phyloP scores from a whole-genome alignment of 2,113 vertebrate genomes.

The Eonycteris spelaea region DNA sequence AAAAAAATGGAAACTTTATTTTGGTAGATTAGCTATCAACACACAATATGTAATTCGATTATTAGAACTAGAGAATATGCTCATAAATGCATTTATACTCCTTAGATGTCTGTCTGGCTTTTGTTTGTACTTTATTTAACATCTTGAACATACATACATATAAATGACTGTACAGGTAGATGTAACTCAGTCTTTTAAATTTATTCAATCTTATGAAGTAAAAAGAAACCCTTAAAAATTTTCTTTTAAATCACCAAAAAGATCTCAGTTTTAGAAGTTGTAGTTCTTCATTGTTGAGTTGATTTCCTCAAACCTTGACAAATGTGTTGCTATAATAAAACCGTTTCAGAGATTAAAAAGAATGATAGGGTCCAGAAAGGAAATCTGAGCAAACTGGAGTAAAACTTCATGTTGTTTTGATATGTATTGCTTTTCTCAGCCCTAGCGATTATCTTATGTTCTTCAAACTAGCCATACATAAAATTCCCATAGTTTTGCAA shows the following conservation, averaged over 20 bases:
- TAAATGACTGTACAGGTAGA: background rate
- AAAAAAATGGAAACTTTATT: background rate
- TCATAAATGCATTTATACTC: background rate
- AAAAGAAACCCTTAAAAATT: background rate
- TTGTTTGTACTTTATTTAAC: background rate
- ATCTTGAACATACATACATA: background rate
- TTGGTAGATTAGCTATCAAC: background rate
- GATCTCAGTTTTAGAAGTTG: background rate
- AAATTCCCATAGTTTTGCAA: background rate
- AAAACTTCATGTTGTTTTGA: background rate
- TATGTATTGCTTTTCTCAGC: background rate
- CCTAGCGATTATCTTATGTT: background rate
- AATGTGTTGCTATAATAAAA: conserved; percentile 47
- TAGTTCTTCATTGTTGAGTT: conserved; percentile 25
- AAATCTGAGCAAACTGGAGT: background rate
- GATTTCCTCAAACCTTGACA: conserved; percentile 27
- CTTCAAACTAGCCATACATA: background rate
- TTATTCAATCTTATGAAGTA: conserved; percentile 18
- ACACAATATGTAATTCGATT: background rate
- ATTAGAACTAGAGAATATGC: conserved; percentile 8
- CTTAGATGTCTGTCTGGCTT: background rate
- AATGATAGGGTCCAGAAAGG: background rate
- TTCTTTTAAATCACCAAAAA: background rate
- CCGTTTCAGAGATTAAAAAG: conserved; percentile 15
- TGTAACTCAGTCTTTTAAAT: background rate